Base-by-base conservation (phyloP, 1,140 invertebrate species). In the Sarcophaga bullata region DNA sequence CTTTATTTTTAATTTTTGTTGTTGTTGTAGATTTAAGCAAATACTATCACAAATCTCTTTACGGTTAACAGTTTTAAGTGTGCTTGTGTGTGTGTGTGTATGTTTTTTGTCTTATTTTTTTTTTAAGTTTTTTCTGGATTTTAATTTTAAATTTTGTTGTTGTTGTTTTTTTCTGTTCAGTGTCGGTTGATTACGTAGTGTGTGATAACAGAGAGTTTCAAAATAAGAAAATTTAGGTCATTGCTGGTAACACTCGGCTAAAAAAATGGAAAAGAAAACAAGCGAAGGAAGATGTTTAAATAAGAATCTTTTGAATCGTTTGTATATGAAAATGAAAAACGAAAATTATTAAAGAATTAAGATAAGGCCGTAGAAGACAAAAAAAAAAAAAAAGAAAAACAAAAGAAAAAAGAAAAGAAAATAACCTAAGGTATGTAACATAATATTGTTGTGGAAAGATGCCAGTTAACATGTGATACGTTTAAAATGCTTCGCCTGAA, bases 21-120 rank as follows among this genome's bases (percentile, higher is more conserved):
- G 62, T 68, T 10, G n/a, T 68, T 68, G 58, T 68, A 68, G 17
- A 68, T 68, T 19, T 68, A 68, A 68, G 62, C 17, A 68, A 68
- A 68, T 68, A 68, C 62, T 68, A 68, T 68, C 62, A 68, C 62
- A 68, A 68, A 68, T 68, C 62, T 68, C 10, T 58, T 68, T 68
- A 68, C 62, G 17, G 62, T 68, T 68, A 68, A 68, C 62, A 68
- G 62, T n/a, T 68, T 68, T 25, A 68, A 68, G 62, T 25, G n/a
- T 58, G 54, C 15, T 58, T 58, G 11, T 58, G 15, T 58, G 11
- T 58, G 13, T 58, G 11, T 37, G 25, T 37, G 4, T 37, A 4
- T 37, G 7, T 58, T 58, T 58, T 68, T 68, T 68, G 17, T 19
- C 25, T 19, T 19, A 68, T 68, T 68, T 52, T 68, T 68, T 10